phyloP scores from a whole-genome alignment of 2,888 invertebrate genomes.

The Deroplatys truncata region DNA sequence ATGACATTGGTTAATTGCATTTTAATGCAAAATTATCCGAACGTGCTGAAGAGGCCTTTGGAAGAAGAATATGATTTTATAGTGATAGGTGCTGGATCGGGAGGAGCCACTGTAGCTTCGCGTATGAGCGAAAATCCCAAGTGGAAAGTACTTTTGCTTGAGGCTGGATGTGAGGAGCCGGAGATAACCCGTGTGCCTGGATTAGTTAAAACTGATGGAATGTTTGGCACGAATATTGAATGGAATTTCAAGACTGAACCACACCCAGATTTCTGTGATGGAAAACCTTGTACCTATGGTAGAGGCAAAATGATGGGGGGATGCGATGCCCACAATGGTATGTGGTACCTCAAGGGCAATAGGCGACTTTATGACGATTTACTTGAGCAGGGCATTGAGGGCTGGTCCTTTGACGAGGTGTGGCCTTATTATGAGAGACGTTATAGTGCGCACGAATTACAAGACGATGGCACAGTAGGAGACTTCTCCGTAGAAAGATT shows the following conservation, averaged over 20 bases:
- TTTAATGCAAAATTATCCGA: background rate
- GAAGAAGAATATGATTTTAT: background rate
- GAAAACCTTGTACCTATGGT: background rate
- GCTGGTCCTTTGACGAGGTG: background rate
- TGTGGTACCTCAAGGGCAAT: background rate
- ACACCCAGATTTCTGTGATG: background rate
- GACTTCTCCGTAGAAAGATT: background rate
- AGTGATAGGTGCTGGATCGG: background rate
- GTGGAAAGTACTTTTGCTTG: background rate
- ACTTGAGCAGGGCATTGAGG: background rate
- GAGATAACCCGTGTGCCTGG: background rate
- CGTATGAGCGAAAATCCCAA: background rate
- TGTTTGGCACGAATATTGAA: background rate
- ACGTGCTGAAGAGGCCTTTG: background rate
- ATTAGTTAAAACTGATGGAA: background rate
- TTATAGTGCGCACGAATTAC: background rate
- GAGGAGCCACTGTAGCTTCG: background rate
- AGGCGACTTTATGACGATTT: background rate
- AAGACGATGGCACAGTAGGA: background rate
- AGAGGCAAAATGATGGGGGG: background rate
- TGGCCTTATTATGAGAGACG: background rate
- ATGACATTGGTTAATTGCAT: background rate
- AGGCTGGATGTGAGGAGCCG: background rate
- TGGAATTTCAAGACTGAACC: background rate
- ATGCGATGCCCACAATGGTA: background rate